phyloP scores from a whole-genome alignment of 2,888 invertebrate genomes.

The Metalampra italica region DNA sequence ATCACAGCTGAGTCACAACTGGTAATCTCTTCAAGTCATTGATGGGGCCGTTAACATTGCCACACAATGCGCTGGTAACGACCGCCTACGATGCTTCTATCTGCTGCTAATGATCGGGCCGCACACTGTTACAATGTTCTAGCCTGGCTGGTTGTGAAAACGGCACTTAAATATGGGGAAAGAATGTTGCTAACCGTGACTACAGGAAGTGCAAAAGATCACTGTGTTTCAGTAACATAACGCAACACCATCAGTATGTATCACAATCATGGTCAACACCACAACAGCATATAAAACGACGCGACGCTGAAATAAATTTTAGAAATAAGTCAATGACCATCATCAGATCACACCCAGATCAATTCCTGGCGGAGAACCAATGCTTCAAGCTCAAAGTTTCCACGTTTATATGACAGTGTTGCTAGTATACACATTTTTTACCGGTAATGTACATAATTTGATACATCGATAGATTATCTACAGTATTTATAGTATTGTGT shows the following conservation, averaged over 20 bases:
- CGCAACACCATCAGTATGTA: not conserved
- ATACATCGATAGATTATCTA: no score
- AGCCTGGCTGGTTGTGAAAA: not conserved
- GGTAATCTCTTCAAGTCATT: constrained; percentile 17
- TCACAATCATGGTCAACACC: no score
- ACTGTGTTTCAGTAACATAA: not conserved
- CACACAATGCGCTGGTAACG: constrained; percentile 25
- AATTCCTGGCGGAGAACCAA: no score
- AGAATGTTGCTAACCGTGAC: not conserved
- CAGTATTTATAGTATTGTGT: no score
- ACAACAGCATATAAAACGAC: no score
- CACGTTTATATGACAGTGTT: no score
- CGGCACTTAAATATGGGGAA: constrained; percentile 2
- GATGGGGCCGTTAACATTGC: constrained; percentile 33
- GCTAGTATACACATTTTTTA: no score
- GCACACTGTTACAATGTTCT: constrained; percentile 1
- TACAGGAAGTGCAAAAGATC: not conserved
- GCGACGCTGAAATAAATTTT: no score
- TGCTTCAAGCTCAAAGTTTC: no score
- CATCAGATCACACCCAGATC: no score
- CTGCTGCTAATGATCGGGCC: constrained; percentile 11
- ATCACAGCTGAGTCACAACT: constrained; percentile 24
- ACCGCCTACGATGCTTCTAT: constrained; percentile 19
- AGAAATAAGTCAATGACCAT: no score
- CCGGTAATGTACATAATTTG: no score